Conservation (phyloP, 2,888 invertebrate genomes). For the Chloroclysta siterata region DNA sequence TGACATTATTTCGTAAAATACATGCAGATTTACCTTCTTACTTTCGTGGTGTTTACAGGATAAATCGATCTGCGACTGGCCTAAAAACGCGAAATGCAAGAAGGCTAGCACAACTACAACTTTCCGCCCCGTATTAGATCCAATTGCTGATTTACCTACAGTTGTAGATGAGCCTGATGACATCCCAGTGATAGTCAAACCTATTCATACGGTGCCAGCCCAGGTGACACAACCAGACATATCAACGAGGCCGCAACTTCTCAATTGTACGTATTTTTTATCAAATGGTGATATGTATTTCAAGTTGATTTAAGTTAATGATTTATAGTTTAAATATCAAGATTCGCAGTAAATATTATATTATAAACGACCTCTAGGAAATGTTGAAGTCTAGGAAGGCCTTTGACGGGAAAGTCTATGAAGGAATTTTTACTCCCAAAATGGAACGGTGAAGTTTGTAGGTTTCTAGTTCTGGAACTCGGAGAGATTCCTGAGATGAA, state of each 20-base stretch:
- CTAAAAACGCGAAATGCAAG: constrained; percentile 86
- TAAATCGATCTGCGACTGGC: constrained; percentile 90
- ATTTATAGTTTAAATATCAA: too few relatives aligned
- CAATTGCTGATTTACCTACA: constrained; percentile 29
- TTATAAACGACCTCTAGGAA: too few relatives aligned
- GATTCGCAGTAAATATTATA: too few relatives aligned
- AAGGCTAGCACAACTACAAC: constrained; percentile 54
- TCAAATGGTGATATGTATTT: background rate
- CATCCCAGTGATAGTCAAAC: constrained; percentile 44
- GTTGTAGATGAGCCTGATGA: constrained; percentile 36
- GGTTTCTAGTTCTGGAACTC: too few relatives aligned
- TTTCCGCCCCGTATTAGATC: constrained; percentile 48
- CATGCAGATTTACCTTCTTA: background rate
- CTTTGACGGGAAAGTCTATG: too few relatives aligned
- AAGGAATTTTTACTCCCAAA: too few relatives aligned
- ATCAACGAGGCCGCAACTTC: constrained; percentile 60
- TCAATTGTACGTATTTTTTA: constrained; percentile 61
- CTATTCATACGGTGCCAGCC: constrained; percentile 64
- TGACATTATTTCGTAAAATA: background rate
- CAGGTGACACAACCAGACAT: constrained; percentile 53
- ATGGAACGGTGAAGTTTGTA: too few relatives aligned
- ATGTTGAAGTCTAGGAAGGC: too few relatives aligned
- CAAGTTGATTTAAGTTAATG: too few relatives aligned
- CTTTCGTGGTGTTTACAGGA: constrained; percentile 65
- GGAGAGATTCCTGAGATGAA: too few relatives aligned